These are phyloP conservation scores for Terrapene triunguis DNA, from an alignment of 2,113 vertebrate genomes.

Conservation along the genomic window DNA sequence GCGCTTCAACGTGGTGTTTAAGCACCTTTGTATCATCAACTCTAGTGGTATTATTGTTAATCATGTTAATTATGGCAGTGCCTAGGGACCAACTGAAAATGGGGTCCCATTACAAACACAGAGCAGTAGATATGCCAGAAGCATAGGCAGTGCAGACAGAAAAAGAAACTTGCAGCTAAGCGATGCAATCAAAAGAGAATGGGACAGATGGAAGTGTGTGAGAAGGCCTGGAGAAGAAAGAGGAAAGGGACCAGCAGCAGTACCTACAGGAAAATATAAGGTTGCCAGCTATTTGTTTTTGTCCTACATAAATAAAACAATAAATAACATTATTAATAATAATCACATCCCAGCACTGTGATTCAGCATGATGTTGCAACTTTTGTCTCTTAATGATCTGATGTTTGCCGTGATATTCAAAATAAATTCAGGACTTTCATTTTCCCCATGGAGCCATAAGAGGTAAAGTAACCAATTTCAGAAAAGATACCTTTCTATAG, in stretches of 20 bases:
- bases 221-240: not conserved
- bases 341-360: not conserved
- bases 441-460: not conserved
- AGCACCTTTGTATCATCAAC: not conserved
- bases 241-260: not conserved
- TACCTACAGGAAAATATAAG: not conserved
- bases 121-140: constrained; percentile 33
- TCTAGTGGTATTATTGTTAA: not conserved
- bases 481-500: not conserved
- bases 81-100: not conserved
- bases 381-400: not conserved
- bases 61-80: not conserved
- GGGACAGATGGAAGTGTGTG: not conserved
- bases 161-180: constrained; percentile 38
- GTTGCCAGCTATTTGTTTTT: not conserved
- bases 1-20: not conserved
- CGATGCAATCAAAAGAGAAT: constrained; percentile 30
- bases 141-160: constrained; percentile 37
- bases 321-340: not conserved
- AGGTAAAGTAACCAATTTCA: not conserved
- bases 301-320: not conserved
- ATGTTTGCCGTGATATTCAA: not conserved
- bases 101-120: constrained; percentile 13
- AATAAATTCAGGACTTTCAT: not conserved
- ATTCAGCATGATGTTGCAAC: not conserved